A percentile compares a stretch with the other conserved stretches of the same genome.
Conservation (phyloP, 2,888 invertebrate species). For the Syrphus vitripennis region DNA sequence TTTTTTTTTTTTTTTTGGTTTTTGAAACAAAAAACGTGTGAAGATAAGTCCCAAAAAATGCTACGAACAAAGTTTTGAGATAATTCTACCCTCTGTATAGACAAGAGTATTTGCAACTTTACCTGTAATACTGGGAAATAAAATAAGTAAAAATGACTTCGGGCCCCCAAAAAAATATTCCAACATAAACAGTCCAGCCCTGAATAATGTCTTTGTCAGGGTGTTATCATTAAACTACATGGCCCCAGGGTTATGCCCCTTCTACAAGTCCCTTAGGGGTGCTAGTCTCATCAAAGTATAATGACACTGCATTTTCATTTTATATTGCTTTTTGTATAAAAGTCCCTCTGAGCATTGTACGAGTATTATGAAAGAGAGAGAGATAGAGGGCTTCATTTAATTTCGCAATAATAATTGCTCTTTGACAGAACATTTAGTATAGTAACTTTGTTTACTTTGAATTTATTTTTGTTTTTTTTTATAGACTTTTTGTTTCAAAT, state of each 20-base stretch:
- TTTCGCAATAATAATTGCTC: conserved; percentile 44
- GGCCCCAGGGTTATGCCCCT: conserved; percentile 1
- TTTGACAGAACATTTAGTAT: conserved; percentile 41
- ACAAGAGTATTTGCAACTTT: too few relatives aligned
- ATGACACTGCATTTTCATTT: conserved; percentile 39
- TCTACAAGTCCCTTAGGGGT: background rate
- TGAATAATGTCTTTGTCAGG: background rate
- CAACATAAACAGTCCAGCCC: background rate
- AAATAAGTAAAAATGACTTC: too few relatives aligned
- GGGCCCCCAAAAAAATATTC: too few relatives aligned
- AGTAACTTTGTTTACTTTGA: background rate
- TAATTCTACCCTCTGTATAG: too few relatives aligned
- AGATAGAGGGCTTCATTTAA: background rate
- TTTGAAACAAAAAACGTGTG: too few relatives aligned
- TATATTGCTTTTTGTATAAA: background rate
- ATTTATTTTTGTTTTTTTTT: background rate
- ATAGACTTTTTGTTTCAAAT: background rate
- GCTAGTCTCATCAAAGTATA: conserved; percentile 14
- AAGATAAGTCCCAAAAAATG: too few relatives aligned
- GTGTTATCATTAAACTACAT: conserved; percentile 28
- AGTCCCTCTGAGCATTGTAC: background rate
- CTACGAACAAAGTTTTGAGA: too few relatives aligned
- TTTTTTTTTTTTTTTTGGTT: too few relatives aligned
- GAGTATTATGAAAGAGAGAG: background rate
- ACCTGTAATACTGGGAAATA: too few relatives aligned